phyloP scores from a whole-genome alignment of 2,888 invertebrate genomes.

The Diarsia brunnea region DNA sequence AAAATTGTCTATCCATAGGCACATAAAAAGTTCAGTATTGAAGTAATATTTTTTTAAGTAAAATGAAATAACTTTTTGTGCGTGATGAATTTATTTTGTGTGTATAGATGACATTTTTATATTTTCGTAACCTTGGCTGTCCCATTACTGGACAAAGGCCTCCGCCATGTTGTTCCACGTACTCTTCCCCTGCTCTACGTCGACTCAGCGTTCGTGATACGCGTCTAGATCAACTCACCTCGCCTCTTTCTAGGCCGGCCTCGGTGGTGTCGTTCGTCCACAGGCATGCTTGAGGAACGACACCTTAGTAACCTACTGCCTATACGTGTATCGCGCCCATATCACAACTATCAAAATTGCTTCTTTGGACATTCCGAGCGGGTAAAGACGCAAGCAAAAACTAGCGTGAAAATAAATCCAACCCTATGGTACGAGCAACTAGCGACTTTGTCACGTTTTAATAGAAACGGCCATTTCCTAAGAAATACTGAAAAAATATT shows the following conservation, averaged over 20 bases:
- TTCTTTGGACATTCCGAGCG: constrained; percentile 79
- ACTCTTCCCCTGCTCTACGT: no score
- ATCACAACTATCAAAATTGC: constrained; percentile 76
- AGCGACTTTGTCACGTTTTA: constrained; percentile 32
- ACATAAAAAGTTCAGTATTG: constrained; percentile 30
- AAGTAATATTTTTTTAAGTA: constrained; percentile 30
- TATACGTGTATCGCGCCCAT: constrained; percentile 45
- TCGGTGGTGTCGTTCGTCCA: no score
- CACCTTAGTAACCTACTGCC: no score
- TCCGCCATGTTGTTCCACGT: no score
- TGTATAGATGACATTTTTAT: no score
- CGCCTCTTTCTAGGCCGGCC: no score
- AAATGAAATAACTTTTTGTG: constrained; percentile 46
- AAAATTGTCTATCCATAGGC: constrained; percentile 44
- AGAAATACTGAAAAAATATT: not conserved
- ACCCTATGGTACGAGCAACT: constrained; percentile 61
- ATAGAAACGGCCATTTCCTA: not conserved
- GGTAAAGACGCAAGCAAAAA: constrained; percentile 81
- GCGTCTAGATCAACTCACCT: no score
- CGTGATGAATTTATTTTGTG: constrained; percentile 33
- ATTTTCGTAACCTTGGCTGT: no score
- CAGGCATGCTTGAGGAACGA: no score
- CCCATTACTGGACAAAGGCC: no score
- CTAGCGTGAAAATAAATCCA: constrained; percentile 77
- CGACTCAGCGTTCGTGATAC: no score